Base-by-base conservation (phyloP, 2,888 invertebrate species). In the Polietes domitor region DNA sequence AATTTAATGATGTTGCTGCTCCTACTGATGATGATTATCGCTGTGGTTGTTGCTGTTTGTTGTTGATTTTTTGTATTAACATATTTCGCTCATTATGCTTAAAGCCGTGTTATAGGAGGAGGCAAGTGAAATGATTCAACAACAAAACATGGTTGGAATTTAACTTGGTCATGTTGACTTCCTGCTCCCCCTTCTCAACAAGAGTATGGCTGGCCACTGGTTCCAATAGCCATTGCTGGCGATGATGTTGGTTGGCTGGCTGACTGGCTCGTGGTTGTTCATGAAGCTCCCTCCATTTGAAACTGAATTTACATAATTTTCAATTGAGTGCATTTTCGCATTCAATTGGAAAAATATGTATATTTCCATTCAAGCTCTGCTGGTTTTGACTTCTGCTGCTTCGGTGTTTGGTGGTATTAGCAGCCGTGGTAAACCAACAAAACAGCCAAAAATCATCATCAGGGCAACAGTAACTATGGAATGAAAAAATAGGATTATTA, bases 251-350 rank as follows among this genome's bases (percentile, higher is more conserved):
- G n/a, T n/a, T n/a, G n/a, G n/a, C n/a, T n/a, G n/a, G 26, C 0
- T 12, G 0, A 28, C 5, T 41, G 61, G n/a, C 61, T 61, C n/a
- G n/a, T n/a, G n/a, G n/a, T 55, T 55, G 47, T 41, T 55, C 72
- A 76, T 73, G 5, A 61, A 71, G 77, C 77, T 41, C n/a, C n/a
- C n/a, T n/a, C n/a, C n/a, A n/a, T n/a, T n/a, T n/a, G 70, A 77
- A 76, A 68, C 83, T 80, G 43, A 84, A 84, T 84, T 84, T 81
- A 78, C 84, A 81, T 84, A 84, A 78, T 81, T 84, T 84, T 81
- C 84, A 84, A 84, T 81, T 84, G 84, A 81, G 81, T 84, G 84
- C 80, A 84, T 79, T 84, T 84, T 81, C 61, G 78, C 75, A 81
- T 83, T 83, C 80, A 83, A 83, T 77, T 83, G 83, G 83, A 83